Evolutionary conservation across 23 tunicate species (phyloP).

Genomic region (Corella eumyota): DNA sequence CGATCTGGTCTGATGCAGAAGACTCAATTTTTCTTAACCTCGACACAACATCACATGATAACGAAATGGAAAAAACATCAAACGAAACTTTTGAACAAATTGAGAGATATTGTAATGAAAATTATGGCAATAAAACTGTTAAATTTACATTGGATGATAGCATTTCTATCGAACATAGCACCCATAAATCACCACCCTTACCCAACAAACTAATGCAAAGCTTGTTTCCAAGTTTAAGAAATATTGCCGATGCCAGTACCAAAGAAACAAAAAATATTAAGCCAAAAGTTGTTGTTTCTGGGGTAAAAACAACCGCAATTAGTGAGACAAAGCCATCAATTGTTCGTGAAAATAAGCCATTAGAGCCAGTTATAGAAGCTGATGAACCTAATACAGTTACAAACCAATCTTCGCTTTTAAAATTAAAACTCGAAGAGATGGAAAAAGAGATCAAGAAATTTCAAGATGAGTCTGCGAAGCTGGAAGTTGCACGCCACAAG

Average conservation of each 20-base stretch:
- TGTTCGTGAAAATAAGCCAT: too few relatives aligned
- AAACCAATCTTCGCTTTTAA: slow-evolving; percentile 24
- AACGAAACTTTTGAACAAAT: slow-evolving; percentile 85
- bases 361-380: too few relatives aligned
- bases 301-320: too few relatives aligned
- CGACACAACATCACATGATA: background rate
- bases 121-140: slow-evolving; percentile 18
- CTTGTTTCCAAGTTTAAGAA: slow-evolving; percentile 55
- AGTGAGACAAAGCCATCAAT: too few relatives aligned
- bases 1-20: slow-evolving; percentile 52
- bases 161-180: background rate
- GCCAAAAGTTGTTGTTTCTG: too few relatives aligned
- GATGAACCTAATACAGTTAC: too few relatives aligned
- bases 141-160: slow-evolving; percentile 10
- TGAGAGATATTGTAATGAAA: slow-evolving; percentile 54
- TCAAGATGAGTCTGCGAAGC: slow-evolving; percentile 52
- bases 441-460: slow-evolving; percentile 64
- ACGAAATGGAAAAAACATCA: slow-evolving; percentile 34
- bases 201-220: slow-evolving; percentile 75
- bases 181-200: slow-evolving; percentile 15
- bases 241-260: background rate
- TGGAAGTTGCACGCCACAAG: slow-evolving; percentile 28
- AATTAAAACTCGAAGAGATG: slow-evolving; percentile 66
- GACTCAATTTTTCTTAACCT: slow-evolving; percentile 24
- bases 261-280: background rate